A percentile compares a stretch with the other conserved stretches of the same genome.
Conservation (phyloP, 2,113 vertebrate genomes). For the Glaucomys volans region DNA sequence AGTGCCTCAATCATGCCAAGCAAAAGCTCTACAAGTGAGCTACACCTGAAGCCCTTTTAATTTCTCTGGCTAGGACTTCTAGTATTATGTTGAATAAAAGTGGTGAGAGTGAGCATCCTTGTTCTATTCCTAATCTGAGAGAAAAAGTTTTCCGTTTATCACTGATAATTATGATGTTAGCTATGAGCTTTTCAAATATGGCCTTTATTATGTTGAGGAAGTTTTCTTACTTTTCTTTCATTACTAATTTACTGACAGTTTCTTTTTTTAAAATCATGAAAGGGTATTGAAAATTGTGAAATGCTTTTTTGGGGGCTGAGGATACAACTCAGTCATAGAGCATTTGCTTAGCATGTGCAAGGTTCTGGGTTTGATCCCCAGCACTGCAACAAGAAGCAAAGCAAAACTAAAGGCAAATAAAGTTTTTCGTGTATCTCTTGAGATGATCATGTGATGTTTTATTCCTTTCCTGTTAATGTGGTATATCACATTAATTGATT, state of each 20-base stretch:
- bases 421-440: neutral
- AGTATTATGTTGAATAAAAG: neutral
- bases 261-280: neutral
- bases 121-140: neutral
- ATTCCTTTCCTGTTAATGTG: neutral
- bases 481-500: neutral
- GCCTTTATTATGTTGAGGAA: neutral
- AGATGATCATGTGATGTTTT: neutral
- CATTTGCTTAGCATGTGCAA: too few relatives aligned
- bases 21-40: neutral
- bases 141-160: neutral
- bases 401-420: too few relatives aligned
- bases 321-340: too few relatives aligned
- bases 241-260: neutral
- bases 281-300: neutral
- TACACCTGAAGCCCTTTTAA: neutral
- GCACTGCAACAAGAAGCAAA: too few relatives aligned
- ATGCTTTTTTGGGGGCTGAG: neutral
- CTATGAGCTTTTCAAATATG: neutral
- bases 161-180: neutral
- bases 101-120: neutral
- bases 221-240: neutral
- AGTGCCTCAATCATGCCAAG: neutral
- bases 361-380: too few relatives aligned
- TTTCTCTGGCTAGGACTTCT: neutral